These are phyloP conservation scores for Crotalus tigris DNA, from an alignment of 2,113 vertebrate genomes.

Conservation along the genomic window DNA sequence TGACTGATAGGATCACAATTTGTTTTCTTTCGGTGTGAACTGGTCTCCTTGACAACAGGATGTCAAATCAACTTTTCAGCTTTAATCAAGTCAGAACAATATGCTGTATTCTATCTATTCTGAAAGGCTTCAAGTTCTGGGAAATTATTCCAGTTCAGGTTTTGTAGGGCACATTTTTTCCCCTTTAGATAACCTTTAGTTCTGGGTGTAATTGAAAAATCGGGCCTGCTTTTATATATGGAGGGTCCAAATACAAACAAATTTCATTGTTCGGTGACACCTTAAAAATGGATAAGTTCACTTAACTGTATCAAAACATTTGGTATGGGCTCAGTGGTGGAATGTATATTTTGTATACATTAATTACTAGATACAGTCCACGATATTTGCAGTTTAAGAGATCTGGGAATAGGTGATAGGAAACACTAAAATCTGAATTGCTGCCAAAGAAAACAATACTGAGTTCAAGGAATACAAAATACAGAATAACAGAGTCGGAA, in stretches of 20 bases:
- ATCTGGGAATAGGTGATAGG: neutral
- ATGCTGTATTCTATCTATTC: constrained; percentile 64
- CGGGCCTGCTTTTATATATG: constrained; percentile 45
- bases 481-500: neutral
- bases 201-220: constrained; percentile 36
- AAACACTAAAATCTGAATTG: neutral
- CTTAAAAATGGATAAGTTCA: constrained; percentile 5
- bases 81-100: constrained; percentile 74
- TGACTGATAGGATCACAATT: constrained; percentile 67
- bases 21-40: constrained; percentile 65
- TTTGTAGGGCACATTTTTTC: constrained; percentile 51
- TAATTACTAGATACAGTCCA: neutral
- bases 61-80: constrained; percentile 68
- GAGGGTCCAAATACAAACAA: constrained; percentile 31
- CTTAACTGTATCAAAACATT: neutral
- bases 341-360: neutral
- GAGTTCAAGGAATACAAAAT: neutral
- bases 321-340: neutral
- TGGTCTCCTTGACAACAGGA: constrained; percentile 73
- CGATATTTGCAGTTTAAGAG: neutral
- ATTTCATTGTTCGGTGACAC: neutral
- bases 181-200: constrained; percentile 43
- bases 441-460: neutral
- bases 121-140: constrained; percentile 63
- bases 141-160: constrained; percentile 67